phyloP scores from a whole-genome alignment of 1,140 invertebrate species.

The Asobara japonica region DNA sequence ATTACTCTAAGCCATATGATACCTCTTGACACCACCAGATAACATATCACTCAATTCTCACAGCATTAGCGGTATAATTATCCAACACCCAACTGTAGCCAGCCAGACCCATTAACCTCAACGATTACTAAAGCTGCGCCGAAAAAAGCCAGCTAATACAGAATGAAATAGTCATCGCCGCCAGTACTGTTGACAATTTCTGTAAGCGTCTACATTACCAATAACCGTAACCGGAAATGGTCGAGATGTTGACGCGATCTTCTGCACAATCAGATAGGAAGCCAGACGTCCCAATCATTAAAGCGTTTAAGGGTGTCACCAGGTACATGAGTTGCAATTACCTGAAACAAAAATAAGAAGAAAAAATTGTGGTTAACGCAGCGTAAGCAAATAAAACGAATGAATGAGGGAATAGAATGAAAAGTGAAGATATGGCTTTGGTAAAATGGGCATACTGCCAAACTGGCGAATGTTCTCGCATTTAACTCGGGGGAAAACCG shows the following conservation, averaged over 20 bases:
- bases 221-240: slow-evolving; percentile 25
- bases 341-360: slow-evolving; percentile 37
- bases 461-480: slow-evolving; percentile 2
- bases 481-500: slow-evolving; percentile 21
- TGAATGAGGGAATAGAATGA: neutral
- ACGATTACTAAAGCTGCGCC: neutral
- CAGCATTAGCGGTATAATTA: neutral
- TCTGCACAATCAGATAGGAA: neutral
- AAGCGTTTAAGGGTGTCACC: neutral
- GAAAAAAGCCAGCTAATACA: neutral
- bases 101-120: neutral
- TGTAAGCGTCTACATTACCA: slow-evolving; percentile 24
- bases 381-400: slow-evolving; percentile 31
- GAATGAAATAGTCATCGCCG: neutral
- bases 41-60: slow-evolving; percentile 13
- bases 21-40: neutral
- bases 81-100: neutral
- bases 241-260: slow-evolving; percentile 6
- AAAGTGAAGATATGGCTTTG: neutral
- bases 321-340: slow-evolving; percentile 28
- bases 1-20: neutral
- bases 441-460: neutral
- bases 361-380: slow-evolving; percentile 24
- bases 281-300: neutral
- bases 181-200: neutral